Evolutionary conservation across 2,113 vertebrate species (phyloP).

Genomic region (Actenoides hombroni): DNA sequence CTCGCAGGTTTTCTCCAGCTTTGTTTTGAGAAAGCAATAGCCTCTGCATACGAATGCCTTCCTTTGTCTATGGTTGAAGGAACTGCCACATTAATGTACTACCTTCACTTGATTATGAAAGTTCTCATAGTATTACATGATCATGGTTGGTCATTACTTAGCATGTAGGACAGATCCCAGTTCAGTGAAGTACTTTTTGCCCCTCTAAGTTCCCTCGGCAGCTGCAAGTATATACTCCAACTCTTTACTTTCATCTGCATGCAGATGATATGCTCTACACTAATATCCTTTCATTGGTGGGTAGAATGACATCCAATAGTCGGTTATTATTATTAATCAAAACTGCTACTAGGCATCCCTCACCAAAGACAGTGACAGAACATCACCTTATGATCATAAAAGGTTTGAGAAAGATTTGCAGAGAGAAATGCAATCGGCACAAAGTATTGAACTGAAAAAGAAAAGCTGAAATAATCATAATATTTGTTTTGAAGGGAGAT

Average conservation of each 20-base stretch:
- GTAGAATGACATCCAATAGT: not conserved
- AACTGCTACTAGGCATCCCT: not conserved
- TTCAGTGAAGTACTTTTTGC: not conserved
- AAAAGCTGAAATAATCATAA: not conserved
- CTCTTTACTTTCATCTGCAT: not conserved
- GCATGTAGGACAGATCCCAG: not conserved
- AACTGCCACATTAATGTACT: not conserved
- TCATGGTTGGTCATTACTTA: not conserved
- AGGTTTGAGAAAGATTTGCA: not conserved
- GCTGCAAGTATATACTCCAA: not conserved
- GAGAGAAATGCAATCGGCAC: not conserved
- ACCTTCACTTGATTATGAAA: not conserved
- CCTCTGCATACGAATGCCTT: not conserved
- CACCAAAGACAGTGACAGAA: not conserved
- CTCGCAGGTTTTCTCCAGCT: not conserved
- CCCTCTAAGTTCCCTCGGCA: not conserved
- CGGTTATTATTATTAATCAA: not conserved
- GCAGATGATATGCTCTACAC: not conserved
- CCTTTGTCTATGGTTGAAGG: not conserved
- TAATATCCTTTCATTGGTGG: not conserved
- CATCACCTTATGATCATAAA: not conserved
- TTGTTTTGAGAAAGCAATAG: not conserved
- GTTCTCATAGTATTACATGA: rapidly evolving
- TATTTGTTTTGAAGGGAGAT: slow-evolving; percentile 1
- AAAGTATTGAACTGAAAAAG: not conserved